Conservation (phyloP, 2,113 vertebrate species). For the Chloroceryle aenea region DNA sequence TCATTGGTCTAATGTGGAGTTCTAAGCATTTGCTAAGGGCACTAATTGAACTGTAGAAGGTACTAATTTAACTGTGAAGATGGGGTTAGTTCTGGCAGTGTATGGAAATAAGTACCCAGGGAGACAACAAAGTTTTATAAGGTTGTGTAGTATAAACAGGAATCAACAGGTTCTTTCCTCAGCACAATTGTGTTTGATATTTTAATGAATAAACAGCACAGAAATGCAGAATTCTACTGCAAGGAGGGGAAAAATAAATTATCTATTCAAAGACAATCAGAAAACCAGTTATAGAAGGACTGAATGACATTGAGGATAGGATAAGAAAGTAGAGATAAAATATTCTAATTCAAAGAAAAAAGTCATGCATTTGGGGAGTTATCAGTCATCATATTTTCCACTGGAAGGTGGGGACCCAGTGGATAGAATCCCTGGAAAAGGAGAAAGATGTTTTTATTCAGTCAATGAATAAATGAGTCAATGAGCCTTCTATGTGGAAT, state of each 20-base stretch:
- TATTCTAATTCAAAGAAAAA: not conserved
- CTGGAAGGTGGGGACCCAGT: not conserved
- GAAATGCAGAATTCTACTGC: not conserved
- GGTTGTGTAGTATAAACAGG: not conserved
- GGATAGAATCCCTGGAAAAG: not conserved
- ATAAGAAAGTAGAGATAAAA: not conserved
- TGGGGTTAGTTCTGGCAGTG: not conserved
- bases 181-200: not conserved
- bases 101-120: not conserved
- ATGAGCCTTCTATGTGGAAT: not conserved
- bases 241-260: not conserved
- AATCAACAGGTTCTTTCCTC: not conserved
- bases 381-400: not conserved
- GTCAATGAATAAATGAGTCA: no score
- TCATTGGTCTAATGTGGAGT: not conserved
- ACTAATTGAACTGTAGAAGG: not conserved
- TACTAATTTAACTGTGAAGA: not conserved
- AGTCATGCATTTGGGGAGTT: not conserved
- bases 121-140: not conserved
- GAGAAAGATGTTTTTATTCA: not conserved
- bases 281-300: not conserved
- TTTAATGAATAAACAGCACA: not conserved
- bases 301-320: not conserved
- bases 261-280: not conserved
- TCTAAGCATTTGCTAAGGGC: not conserved